Evolutionary conservation across 1,140 invertebrate species (phyloP), one percentile per base, ranked within the genome.

Genomic region (Apis florea): DNA sequence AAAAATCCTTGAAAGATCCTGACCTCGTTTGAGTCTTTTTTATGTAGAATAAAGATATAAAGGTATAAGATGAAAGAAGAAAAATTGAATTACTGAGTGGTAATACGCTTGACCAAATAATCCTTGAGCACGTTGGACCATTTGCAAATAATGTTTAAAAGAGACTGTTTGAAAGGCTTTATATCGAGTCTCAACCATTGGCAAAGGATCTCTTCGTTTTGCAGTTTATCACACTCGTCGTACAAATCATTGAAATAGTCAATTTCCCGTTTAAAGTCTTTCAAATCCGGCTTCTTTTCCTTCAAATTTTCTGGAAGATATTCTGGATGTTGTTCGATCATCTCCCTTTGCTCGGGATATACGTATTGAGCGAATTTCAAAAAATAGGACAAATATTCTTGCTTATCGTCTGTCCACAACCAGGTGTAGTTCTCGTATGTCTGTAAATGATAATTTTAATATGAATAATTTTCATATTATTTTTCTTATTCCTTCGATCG

Each of bases 111-210:
- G 80, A 96, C 95, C 3, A 98, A 92, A 93, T 97, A 95, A 78
- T 96, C 95, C 88, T 98, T 97, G 88, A 97, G 96, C 84, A 97
- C 94, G 85, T 96, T 95, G 69, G 96, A 95, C 97, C 97, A 98
- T 83, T 96, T 96, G 88, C 96, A 96, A 70, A 97, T 95, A 68
- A 95, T 95, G 85, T 96, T 96, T 87, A 98, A 95, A 10, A 98
- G 94, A 63, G 95, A 94, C 82, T 97, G 95, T 88, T 97, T 97
- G 76, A 98, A 96, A 61, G 95, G 95, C 74, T 93, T 95, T 21
- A 96, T 91, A 86, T 98, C 95, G 0, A 98, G 91, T 83, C 94
- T 93, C 15, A 98, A 94, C 97, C 97, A 97, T 24, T 94, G 94
- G 53, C 96, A 95, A 89, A 97, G 95, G 13, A 95, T 87, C 58